Percentiles rank a stretch among this genome's conserved stretches.
phyloP scores from a whole-genome alignment of 2,888 invertebrate species.

The Nomada fucata region DNA sequence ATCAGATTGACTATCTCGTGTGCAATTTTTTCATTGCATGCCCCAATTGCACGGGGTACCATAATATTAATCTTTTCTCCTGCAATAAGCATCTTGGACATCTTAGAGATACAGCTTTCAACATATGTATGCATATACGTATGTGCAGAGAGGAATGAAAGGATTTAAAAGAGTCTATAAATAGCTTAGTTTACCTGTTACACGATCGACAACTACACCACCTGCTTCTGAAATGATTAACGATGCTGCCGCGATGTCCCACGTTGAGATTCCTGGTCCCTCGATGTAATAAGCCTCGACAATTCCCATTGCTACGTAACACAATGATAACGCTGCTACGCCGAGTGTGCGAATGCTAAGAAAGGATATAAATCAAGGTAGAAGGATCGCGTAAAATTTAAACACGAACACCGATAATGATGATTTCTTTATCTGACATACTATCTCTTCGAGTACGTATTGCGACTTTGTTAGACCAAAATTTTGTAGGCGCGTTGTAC shows the following conservation, averaged over 20 bases:
- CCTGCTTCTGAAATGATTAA: slow-evolving; percentile 92
- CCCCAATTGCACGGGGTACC: slow-evolving; percentile 86
- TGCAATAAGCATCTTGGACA: slow-evolving; percentile 58
- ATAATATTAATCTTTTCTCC: slow-evolving; percentile 86
- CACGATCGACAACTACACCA: slow-evolving; percentile 88
- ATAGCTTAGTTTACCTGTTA: slow-evolving; percentile 74
- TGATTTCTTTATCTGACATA: not conserved
- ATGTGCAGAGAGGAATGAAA: not conserved
- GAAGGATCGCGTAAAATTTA: slow-evolving; percentile 64
- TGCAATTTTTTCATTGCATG: slow-evolving; percentile 85
- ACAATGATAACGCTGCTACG: slow-evolving; percentile 90
- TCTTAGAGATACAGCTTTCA: not conserved
- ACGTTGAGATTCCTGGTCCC: slow-evolving; percentile 88
- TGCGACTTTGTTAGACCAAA: not conserved
- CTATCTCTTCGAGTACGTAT: not conserved
- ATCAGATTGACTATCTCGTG: slow-evolving; percentile 85
- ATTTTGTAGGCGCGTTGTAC: not conserved
- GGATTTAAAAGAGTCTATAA: not conserved
- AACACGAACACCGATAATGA: not conserved
- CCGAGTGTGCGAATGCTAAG: slow-evolving; percentile 88
- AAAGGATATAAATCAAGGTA: slow-evolving; percentile 9
- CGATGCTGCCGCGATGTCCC: slow-evolving; percentile 92
- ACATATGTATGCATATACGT: too few species aligned
- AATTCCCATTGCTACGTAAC: slow-evolving; percentile 90
- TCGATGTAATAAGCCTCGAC: slow-evolving; percentile 90